Base-by-base conservation (phyloP, 1,140 invertebrate species). In the Babylonia areolata region DNA sequence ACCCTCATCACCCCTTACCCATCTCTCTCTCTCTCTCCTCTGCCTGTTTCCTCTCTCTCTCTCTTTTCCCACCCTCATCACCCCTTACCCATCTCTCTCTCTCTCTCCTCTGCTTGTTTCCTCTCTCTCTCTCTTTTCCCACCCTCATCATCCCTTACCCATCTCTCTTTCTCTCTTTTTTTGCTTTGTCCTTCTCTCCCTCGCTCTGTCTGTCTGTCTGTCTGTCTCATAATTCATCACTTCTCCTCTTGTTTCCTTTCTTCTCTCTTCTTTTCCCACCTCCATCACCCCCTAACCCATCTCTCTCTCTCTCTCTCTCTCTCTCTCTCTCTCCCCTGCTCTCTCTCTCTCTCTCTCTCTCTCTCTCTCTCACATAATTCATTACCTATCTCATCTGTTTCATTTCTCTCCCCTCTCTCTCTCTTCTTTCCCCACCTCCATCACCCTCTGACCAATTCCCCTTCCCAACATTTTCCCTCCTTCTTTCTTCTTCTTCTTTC, bases 321-420 rank as follows among this genome's bases (percentile, higher is more conserved):
- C 31, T 1, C 71, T 15, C 35, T 15, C 35, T 5, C 23, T 17
- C 12, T 11, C 71, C 33, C 46, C 31, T 73, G 46, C 46, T 17
- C 28, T 31, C 33, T 35, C 9, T 12, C n/a, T 6, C 71, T 1
- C 28, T 11, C 12, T 12, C 85, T 35, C 89, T 89, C 69, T 92
- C 91, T 35, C 89, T 89, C 28, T 83, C 86, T 78, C 93, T 92
- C 87, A 94, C 90, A 88, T 86, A 64, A n/a, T n/a, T n/a, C n/a
- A n/a, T n/a, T n/a, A n/a, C n/a, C n/a, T n/a, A n/a, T n/a, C n/a
- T n/a, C n/a, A n/a, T n/a, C n/a, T n/a, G n/a, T n/a, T n/a, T n/a
- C n/a, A n/a, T n/a, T n/a, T n/a, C n/a, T n/a, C n/a, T n/a, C n/a
- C n/a, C n/a, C n/a, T n/a, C n/a, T n/a, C n/a, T n/a, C n/a, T n/a